Conservation (phyloP, 37 sponge, comb jelly and placozoan species). For the Oopsacas minuta region DNA sequence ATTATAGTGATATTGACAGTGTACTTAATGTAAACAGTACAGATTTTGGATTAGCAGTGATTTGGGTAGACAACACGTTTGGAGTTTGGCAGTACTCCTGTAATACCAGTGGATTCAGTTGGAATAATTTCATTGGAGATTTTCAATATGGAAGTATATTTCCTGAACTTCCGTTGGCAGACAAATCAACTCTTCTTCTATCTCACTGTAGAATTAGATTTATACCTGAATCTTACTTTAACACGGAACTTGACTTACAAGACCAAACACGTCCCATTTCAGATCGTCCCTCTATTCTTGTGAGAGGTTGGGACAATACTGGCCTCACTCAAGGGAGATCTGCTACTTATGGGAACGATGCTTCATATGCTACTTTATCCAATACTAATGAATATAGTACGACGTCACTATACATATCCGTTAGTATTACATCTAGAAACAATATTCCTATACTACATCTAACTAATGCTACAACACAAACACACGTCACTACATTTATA, state of each 20-base stretch:
- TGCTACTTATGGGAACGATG: constrained; percentile 69
- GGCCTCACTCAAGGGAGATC: constrained; percentile 38
- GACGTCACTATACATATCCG: not conserved
- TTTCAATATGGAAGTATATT: constrained; percentile 31
- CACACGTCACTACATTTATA: constrained; percentile 28
- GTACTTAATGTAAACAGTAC: not conserved
- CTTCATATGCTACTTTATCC: constrained; percentile 34
- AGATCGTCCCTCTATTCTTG: constrained; percentile 48
- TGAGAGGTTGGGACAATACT: constrained; percentile 76
- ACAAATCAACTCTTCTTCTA: constrained; percentile 61
- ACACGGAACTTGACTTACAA: constrained; percentile 44
- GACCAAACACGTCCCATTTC: constrained; percentile 31
- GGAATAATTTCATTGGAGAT: constrained; percentile 74
- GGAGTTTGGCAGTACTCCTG: constrained; percentile 79
- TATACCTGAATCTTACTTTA: constrained; percentile 52
- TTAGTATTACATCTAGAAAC: constrained; percentile 39
- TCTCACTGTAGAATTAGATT: constrained; percentile 56
- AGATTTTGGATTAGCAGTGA: constrained; percentile 49
- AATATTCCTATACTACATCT: constrained; percentile 48
- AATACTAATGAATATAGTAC: constrained; percentile 53
- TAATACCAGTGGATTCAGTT: constrained; percentile 21
- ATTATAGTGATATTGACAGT: constrained; percentile 53
- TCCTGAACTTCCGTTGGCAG: constrained; percentile 44
- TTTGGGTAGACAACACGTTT: constrained; percentile 48
- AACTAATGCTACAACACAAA: constrained; percentile 21